Evolutionary conservation across 1,140 invertebrate species (phyloP), one percentile per base, ranked within the genome.

Genomic region (Danaus plexippus): DNA sequence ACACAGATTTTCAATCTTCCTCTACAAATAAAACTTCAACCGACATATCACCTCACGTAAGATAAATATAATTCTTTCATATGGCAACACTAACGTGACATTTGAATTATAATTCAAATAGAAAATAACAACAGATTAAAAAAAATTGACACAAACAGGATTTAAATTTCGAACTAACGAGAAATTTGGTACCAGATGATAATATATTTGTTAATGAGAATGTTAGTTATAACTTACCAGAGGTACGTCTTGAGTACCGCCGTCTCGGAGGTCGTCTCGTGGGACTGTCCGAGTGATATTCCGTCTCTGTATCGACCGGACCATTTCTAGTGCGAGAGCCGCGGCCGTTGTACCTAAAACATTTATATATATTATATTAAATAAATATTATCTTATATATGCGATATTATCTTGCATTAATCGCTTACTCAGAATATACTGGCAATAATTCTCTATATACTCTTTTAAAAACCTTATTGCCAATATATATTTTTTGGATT

Each of bases 231-330:
- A 32, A 56, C 47, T 42, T 65, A 83, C 82, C 82, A 58, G 80
- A 81, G 2, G 22, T 32, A 41, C 71, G 64, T 32, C 75, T 67
- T 32, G 77, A 76, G 68, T 85, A 83, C 40, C 77, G 53, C 10
- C 80, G 69, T 0, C 72, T 71, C 1, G 59, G 68, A 9, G 71
- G 74, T 11, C 69, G 51, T 9, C 82, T 56, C 9, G 75, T 55
- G 42, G 82, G 77, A 52, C 75, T 81, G 59, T 81, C 79, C 6
- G 80, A 82, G 64, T 77, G 75, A 61, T 84, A 84, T 52, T 86
- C 82, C 1, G 82, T 81, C 60, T 83, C 82, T 2, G 82, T 84
- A 61, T 85, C 77, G 10, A 69, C 60, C 0, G 73, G 77, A 1
- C 60, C 67, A 57, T 73, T 75, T 9, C 76, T 66, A 2, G 72